Percentiles rank a stretch among this genome's conserved stretches.
Evolutionary conservation across 2,797 vertebrate genomes (phyloP).

Genomic region (Thunnus albacares): DNA sequence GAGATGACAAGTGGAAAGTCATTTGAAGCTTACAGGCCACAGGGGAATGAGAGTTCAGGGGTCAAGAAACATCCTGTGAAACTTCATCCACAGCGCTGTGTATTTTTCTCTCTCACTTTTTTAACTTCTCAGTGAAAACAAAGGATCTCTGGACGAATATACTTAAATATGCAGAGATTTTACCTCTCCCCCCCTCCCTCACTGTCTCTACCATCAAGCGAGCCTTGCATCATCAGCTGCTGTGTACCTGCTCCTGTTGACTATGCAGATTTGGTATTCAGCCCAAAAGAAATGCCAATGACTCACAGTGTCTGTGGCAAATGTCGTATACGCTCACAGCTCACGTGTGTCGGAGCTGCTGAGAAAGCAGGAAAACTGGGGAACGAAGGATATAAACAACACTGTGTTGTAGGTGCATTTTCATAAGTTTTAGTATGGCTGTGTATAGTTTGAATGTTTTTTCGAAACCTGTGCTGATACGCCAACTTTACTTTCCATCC

Average conservation of each 20-base stretch:
- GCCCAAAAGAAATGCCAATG: slow-evolving; percentile 41
- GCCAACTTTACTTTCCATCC: rapidly evolving
- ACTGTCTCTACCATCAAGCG: slow-evolving; percentile 9
- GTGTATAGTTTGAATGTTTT: neutral
- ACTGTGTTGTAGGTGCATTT: neutral
- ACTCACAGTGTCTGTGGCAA: slow-evolving; percentile 48
- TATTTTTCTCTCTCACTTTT: neutral
- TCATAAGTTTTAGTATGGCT: neutral
- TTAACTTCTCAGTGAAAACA: neutral
- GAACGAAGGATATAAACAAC: slow-evolving; percentile 27
- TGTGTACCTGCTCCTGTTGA: slow-evolving; percentile 45
- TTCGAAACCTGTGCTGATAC: neutral
- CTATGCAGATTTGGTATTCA: slow-evolving; percentile 38
- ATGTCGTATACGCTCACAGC: slow-evolving; percentile 37
- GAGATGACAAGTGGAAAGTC: slow-evolving; percentile 41
- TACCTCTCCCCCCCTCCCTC: neutral
- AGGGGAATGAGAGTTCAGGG: slow-evolving; percentile 17
- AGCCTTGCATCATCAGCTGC: slow-evolving; percentile 17
- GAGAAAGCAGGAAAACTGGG: slow-evolving; percentile 19
- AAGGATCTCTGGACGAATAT: neutral
- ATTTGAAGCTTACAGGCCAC: slow-evolving; percentile 19
- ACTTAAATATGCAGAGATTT: slow-evolving; percentile 1
- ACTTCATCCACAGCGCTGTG: slow-evolving; percentile 23
- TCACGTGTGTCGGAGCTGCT: slow-evolving; percentile 27
- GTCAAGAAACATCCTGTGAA: slow-evolving; percentile 41